Base-by-base conservation (phyloP, 2,888 invertebrate genomes). In the Drosophila anomelani region DNA sequence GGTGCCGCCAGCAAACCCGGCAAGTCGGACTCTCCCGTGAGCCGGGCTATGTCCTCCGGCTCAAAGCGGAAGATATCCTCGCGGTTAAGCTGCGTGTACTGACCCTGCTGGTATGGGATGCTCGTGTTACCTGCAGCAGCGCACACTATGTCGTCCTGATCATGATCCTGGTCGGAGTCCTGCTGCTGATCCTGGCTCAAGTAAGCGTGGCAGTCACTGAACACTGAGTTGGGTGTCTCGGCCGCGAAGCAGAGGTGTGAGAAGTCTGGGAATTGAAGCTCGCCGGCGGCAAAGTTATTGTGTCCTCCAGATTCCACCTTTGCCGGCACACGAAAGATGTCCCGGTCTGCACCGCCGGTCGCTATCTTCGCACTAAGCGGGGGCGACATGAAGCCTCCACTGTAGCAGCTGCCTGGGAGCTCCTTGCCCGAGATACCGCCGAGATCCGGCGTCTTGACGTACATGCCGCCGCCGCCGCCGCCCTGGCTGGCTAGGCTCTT, bases 1-100 rank as follows among this genome's bases (percentile, higher is more conserved):
- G 78, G 73, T 32, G 62, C 63, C 17, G 78, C 75, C 59, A 76
- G 57, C 9, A 79, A 10, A 1, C 81, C 77, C 5, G 68, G 68
- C 23, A 80, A 56, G 29, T 81, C 80, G 3, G 59, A 44, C 7
- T 77, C 75, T 0, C 41, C 77, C n/a, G 91, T 91, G 13, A 92
- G 80, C 1, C 92, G 89, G 12, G 93, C 92, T 63, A 93, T 93
- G 38, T 92, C 93, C 80, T 93, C 93, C 12, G 93, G 92, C 73
- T 93, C 93, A 70, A 93, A 93, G 56, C 93, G 93, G 72, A 93
- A 93, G 29, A 93, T 89, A 70, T 92, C 93, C 70, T 90, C 86
- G 12, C 88, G 80, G 55, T 82, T 90, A 4, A 87, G 79, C 57
- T 82, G 86, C 0, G 85, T 81, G 61, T 88, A 87, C 29, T 87